Percentiles rank a stretch among this genome's conserved stretches.
Evolutionary conservation across 2,797 vertebrate genomes (phyloP).

Genomic region (Kryptolebias ocellatus): DNA sequence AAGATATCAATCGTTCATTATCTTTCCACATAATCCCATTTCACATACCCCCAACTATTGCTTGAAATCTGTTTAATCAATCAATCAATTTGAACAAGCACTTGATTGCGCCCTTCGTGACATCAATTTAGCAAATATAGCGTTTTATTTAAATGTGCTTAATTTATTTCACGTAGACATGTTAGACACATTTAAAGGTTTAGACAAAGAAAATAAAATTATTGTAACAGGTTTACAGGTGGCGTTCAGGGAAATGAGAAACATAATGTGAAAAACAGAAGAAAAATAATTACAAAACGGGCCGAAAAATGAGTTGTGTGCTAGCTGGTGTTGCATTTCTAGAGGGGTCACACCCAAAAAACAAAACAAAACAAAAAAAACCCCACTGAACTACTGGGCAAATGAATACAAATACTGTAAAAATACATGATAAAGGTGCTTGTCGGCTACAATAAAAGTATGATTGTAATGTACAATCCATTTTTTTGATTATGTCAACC

Average conservation of each 20-base stretch:
- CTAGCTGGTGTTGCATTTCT: constrained; percentile 8
- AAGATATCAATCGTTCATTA: too few relatives aligned
- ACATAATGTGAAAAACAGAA: too few relatives aligned
- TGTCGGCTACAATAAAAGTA: constrained; percentile 63
- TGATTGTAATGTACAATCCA: constrained; percentile 69
- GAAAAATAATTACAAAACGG: too few relatives aligned
- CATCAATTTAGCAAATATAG: constrained; percentile 15
- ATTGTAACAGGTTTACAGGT: neutral
- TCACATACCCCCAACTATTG: too few relatives aligned
- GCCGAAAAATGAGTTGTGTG: neutral
- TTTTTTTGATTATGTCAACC: constrained; percentile 55
- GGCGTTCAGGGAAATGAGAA: too few relatives aligned
- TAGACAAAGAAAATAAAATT: constrained; percentile 12
- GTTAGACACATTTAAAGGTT: constrained; percentile 27
- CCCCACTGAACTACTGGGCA: constrained; percentile 52
- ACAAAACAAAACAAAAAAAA: constrained; percentile 36
- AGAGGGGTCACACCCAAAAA: constrained; percentile 16
- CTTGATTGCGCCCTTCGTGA: too few relatives aligned
- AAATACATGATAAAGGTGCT: constrained; percentile 51
- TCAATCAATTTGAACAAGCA: too few relatives aligned
- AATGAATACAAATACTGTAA: constrained; percentile 59
- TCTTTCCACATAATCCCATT: too few relatives aligned
- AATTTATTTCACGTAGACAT: constrained; percentile 30
- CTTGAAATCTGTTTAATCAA: too few relatives aligned
- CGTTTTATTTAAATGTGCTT: constrained; percentile 51